A percentile compares a stretch with the other conserved stretches of the same genome.
Conservation (phyloP, 1,140 invertebrate species). For the Caenorhabditis inopinata region DNA sequence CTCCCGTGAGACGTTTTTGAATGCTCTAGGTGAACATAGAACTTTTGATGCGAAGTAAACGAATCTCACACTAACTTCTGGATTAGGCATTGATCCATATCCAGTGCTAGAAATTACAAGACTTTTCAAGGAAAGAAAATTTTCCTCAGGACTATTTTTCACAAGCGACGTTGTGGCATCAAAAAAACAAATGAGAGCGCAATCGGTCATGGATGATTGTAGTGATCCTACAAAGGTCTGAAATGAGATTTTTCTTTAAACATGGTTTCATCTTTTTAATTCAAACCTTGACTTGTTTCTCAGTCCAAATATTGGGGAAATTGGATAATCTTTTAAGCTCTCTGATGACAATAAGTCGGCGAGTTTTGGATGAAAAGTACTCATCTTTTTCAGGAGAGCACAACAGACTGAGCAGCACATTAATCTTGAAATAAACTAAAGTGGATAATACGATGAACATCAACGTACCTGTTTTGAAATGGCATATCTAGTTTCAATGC, state of each 20-base stretch:
- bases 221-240: neutral
- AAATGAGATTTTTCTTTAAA: neutral
- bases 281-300: neutral
- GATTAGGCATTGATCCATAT: neutral
- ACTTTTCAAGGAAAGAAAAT: neutral
- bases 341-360: neutral
- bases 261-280: too few relatives aligned
- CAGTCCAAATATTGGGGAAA: neutral
- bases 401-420: neutral
- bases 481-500: neutral
- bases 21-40: neutral
- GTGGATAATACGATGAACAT: too few relatives aligned
- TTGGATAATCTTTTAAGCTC: neutral
- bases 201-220: neutral
- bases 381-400: neutral
- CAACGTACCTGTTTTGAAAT: neutral
- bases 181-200: neutral
- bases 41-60: neutral
- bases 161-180: neutral
- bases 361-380: neutral
- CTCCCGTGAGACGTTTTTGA: neutral
- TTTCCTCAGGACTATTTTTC: neutral
- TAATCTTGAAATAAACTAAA: neutral
- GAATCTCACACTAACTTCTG: slow-evolving; percentile 5
- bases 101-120: neutral